Conservation (phyloP, 1,140 invertebrate genomes). For the Zaprionus ghesquierei region DNA sequence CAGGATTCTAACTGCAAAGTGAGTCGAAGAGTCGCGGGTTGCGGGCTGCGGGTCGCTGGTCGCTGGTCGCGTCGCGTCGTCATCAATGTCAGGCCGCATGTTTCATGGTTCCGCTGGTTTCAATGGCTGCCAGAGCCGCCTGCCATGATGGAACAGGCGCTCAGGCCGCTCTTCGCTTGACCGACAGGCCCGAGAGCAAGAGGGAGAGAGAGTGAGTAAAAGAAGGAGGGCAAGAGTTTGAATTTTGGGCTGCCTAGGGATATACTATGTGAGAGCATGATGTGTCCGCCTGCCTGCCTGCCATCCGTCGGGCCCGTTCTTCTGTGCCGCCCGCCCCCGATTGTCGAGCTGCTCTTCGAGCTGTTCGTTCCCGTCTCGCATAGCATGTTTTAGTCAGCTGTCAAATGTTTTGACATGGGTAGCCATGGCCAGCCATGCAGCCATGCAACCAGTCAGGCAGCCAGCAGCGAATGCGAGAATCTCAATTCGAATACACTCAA, state of each 20-base stretch:
- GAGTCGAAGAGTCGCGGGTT: too few relatives aligned
- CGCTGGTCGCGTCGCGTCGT: constrained; percentile 10
- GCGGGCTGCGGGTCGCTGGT: not conserved
- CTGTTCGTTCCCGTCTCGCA: constrained; percentile 48
- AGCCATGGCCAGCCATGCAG: constrained; percentile 62
- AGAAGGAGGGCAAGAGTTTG: constrained; percentile 1
- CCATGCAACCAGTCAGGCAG: not conserved
- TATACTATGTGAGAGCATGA: constrained; percentile 33
- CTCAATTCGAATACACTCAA: constrained; percentile 61
- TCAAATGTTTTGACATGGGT: constrained; percentile 83
- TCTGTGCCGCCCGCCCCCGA: constrained; percentile 20
- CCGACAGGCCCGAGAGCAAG: constrained; percentile 15
- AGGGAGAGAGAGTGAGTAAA: not conserved
- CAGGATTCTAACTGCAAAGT: too few relatives aligned
- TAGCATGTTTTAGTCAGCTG: constrained; percentile 82
- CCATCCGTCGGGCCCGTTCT: not conserved
- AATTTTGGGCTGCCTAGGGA: constrained; percentile 60
- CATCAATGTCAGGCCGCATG: constrained; percentile 73
- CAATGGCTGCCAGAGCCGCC: constrained; percentile 57
- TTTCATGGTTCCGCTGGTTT: constrained; percentile 46
- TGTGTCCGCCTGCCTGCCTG: constrained; percentile 31
- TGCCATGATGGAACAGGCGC: constrained; percentile 58
- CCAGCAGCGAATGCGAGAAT: constrained; percentile 24
- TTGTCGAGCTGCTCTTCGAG: constrained; percentile 19
- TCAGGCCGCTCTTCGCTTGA: constrained; percentile 36